Conservation (phyloP, 2,888 invertebrate species). For the Lumbricus terrestris region DNA sequence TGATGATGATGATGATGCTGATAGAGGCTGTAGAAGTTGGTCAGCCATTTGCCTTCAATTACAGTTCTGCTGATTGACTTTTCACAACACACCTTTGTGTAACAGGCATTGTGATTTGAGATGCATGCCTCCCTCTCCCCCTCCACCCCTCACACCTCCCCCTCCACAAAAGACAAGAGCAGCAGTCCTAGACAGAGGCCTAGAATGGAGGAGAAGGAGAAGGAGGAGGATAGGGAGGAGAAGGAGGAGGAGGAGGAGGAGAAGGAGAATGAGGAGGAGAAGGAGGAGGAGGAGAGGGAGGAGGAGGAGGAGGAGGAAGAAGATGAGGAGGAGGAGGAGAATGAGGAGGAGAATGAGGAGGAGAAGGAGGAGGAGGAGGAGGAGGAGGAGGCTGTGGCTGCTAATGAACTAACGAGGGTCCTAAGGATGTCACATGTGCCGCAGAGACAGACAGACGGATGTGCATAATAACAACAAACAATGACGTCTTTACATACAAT, state of each 20-base stretch:
- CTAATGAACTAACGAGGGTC: background rate
- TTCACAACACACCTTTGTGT: too few species aligned
- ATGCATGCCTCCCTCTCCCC: background rate
- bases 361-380: background rate
- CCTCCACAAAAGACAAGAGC: background rate
- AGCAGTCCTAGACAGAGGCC: background rate
- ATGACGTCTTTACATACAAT: conserved; percentile 3
- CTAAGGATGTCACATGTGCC: background rate
- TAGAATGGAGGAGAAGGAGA: background rate
- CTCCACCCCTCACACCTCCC: background rate
- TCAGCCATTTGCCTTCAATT: background rate
- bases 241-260: background rate
- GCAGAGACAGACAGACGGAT: background rate
- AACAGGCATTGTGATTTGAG: background rate
- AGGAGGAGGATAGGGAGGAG: too few species aligned
- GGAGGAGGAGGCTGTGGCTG: background rate
- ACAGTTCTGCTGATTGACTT: background rate
- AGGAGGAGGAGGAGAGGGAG: background rate
- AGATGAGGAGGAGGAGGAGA: background rate
- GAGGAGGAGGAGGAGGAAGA: background rate
- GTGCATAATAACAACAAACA: conserved; percentile 3
- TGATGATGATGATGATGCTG: background rate
- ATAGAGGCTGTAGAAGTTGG: background rate
- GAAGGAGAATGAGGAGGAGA: background rate
- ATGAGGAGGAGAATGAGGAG: too few species aligned